These are phyloP conservation scores for Apteryx owenii DNA, from an alignment of 2,113 vertebrate genomes.

Conservation along the genomic window DNA sequence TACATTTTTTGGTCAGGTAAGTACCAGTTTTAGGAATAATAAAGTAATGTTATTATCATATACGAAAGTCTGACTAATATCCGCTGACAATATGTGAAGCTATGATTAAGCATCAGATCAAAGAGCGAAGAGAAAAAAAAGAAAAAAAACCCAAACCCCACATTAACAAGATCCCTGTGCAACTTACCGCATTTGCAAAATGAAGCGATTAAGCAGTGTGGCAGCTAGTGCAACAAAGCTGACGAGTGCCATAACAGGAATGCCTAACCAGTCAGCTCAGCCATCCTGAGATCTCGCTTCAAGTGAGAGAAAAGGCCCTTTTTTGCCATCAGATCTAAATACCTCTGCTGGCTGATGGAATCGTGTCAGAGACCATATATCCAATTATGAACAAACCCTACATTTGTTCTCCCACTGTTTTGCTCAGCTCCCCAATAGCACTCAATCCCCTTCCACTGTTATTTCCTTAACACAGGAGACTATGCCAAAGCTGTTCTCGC, in stretches of 20 bases:
- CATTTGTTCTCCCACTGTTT: slow-evolving; percentile 31
- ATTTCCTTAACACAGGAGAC: slow-evolving; percentile 31
- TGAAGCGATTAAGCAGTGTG: background rate
- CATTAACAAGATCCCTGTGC: background rate
- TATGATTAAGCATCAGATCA: slow-evolving; percentile 49
- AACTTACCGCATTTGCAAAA: background rate
- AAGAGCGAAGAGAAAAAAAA: background rate
- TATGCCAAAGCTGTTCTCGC: slow-evolving; percentile 7
- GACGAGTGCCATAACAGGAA: background rate
- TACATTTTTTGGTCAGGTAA: background rate
- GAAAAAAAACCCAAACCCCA: background rate
- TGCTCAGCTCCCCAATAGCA: background rate
- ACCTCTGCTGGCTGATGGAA: slow-evolving; percentile 19
- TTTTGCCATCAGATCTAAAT: slow-evolving; percentile 3
- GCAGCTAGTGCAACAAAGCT: background rate
- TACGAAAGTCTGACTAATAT: slow-evolving; percentile 39
- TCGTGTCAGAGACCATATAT: slow-evolving; percentile 38
- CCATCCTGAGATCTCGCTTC: background rate
- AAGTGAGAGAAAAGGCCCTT: background rate
- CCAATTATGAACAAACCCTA: slow-evolving; percentile 10
- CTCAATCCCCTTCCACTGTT: slow-evolving; percentile 13
- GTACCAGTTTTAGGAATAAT: background rate
- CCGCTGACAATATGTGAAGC: slow-evolving; percentile 19
- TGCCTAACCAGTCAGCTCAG: background rate
- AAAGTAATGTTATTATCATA: slow-evolving; percentile 13